phyloP scores from a whole-genome alignment of 2,113 vertebrate species.

The Scytalopus superciliaris region DNA sequence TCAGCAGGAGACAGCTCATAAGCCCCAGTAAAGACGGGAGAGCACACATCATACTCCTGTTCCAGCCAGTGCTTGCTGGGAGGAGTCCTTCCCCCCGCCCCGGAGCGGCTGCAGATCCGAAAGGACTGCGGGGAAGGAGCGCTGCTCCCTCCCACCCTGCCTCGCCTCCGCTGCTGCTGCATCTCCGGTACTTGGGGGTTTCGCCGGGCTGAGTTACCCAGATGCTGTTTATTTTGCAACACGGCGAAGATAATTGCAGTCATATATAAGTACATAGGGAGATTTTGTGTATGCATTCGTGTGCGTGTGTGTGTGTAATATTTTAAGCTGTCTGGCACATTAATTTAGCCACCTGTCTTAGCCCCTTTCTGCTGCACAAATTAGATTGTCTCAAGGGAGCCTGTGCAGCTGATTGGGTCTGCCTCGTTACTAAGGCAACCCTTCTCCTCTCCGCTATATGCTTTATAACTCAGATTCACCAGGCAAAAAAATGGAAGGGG shows the following conservation, averaged over 20 bases:
- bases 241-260: neutral
- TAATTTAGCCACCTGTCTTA: slow-evolving; percentile 80
- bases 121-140: neutral
- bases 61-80: neutral
- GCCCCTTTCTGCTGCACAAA: slow-evolving; percentile 72
- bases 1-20: neutral
- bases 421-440: slow-evolving; percentile 79
- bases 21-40: neutral
- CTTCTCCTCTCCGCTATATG: slow-evolving; percentile 65
- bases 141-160: neutral
- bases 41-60: neutral
- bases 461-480: slow-evolving; percentile 67
- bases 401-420: slow-evolving; percentile 73
- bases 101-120: rapidly evolving
- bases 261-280: neutral
- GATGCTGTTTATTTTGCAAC: slow-evolving; percentile 23
- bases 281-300: neutral
- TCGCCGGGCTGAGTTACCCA: neutral
- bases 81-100: neutral
- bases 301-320: neutral
- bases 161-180: rapidly evolving
- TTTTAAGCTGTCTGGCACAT: slow-evolving; percentile 72
- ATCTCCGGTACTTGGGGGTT: neutral
- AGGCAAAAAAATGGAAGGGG: slow-evolving; percentile 32
- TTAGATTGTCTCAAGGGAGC: slow-evolving; percentile 76